These are phyloP conservation scores for Sminthurides aquaticus DNA, from an alignment of 2,888 invertebrate genomes.

Conservation along the genomic window DNA sequence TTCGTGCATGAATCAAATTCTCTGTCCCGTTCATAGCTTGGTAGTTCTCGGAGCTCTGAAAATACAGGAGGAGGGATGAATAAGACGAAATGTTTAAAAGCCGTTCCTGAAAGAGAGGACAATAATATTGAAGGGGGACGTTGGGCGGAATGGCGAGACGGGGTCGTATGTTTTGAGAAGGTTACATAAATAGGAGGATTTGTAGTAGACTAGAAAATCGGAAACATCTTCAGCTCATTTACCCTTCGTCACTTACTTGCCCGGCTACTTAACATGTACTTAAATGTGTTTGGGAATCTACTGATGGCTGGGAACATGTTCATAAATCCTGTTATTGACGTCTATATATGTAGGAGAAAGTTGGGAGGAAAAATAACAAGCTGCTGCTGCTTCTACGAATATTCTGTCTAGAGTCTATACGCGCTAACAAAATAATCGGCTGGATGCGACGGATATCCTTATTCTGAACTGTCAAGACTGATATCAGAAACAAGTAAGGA, in stretches of 20 bases:
- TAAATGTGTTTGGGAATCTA: constrained; percentile 7
- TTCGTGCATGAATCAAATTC: constrained; percentile 8
- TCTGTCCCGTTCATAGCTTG: constrained; percentile 1
- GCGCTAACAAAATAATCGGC: neutral
- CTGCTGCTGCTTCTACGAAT: constrained; percentile 6
- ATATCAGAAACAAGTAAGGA: too few relatives aligned
- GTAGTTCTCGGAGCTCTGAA: neutral
- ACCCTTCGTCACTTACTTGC: neutral
- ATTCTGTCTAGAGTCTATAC: constrained; percentile 6
- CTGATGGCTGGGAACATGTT: neutral
- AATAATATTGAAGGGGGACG: too few relatives aligned
- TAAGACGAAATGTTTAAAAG: too few relatives aligned
- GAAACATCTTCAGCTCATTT: neutral
- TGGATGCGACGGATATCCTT: too few relatives aligned
- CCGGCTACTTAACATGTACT: neutral
- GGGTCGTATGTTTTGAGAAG: neutral
- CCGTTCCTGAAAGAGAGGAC: too few relatives aligned
- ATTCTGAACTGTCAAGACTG: too few relatives aligned
- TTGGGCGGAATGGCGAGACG: neutral
- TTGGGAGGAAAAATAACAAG: neutral
- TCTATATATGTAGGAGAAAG: neutral
- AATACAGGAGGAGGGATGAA: too few relatives aligned
- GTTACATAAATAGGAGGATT: neutral
- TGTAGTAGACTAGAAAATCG: neutral
- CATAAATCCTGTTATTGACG: neutral